These are phyloP conservation scores for Rhagonycha lutea DNA, from an alignment of 2,888 invertebrate species.

Conservation along the genomic window DNA sequence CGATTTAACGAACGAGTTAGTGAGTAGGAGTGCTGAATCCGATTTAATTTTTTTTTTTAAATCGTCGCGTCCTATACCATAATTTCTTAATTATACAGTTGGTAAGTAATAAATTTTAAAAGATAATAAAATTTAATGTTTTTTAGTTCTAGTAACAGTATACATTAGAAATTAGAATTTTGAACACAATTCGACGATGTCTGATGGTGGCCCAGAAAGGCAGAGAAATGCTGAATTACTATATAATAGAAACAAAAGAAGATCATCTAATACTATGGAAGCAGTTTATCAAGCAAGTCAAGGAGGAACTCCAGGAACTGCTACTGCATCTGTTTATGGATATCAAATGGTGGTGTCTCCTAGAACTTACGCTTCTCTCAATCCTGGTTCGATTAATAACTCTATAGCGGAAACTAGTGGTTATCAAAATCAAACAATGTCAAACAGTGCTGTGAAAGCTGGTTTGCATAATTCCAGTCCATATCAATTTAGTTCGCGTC, in stretches of 20 bases:
- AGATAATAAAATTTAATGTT: too few species aligned
- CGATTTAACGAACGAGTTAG: too few species aligned
- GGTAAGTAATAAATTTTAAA: not conserved
- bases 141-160: too few species aligned
- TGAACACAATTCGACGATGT: not conserved
- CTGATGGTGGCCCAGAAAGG: not conserved
- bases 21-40: too few species aligned
- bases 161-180: not conserved
- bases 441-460: too few species aligned
- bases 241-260: slow-evolving; percentile 50
- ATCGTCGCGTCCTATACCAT: too few species aligned
- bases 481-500: too few species aligned
- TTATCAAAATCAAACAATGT: slow-evolving; percentile 80
- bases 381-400: slow-evolving; percentile 63
- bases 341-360: slow-evolving; percentile 81
- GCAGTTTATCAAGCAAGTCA: slow-evolving; percentile 84
- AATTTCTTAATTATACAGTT: not conserved
- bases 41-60: too few species aligned
- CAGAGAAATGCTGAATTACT: slow-evolving; percentile 29
- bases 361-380: slow-evolving; percentile 64
- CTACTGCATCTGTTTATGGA: slow-evolving; percentile 79
- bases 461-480: too few species aligned
- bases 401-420: slow-evolving; percentile 55
- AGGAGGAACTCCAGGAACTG: slow-evolving; percentile 82
- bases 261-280: slow-evolving; percentile 73